These are phyloP conservation scores for Percopsis omiscomaycus DNA, from an alignment of 2,797 vertebrate genomes.

Conservation along the genomic window DNA sequence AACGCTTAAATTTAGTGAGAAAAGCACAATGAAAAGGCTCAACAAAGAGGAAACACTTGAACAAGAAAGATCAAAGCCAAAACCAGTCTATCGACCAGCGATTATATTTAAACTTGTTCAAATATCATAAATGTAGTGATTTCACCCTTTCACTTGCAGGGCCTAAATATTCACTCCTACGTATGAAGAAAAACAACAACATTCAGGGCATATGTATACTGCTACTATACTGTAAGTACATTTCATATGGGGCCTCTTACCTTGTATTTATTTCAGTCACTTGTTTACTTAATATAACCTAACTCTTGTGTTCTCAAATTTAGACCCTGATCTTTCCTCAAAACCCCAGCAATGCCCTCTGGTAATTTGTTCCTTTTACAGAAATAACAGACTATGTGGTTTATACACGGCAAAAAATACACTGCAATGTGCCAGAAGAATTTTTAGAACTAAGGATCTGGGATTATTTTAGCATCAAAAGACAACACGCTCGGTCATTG, in stretches of 20 bases:
- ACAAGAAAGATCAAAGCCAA: too few species aligned
- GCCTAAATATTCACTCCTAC: too few species aligned
- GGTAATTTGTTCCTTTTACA: slow-evolving; percentile 43
- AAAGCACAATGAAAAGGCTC: too few species aligned
- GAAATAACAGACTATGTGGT: slow-evolving; percentile 49
- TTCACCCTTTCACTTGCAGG: too few species aligned
- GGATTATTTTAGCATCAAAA: slow-evolving; percentile 64
- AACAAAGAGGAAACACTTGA: too few species aligned
- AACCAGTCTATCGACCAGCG: too few species aligned
- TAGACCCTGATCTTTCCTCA: slow-evolving; percentile 52
- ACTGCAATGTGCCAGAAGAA: slow-evolving; percentile 51
- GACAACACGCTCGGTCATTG: slow-evolving; percentile 33
- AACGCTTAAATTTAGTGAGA: too few species aligned
- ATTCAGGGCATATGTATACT: too few species aligned
- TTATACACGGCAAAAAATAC: slow-evolving; percentile 54
- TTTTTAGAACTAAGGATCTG: slow-evolving; percentile 54
- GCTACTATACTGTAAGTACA: slow-evolving; percentile 38
- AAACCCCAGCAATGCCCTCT: slow-evolving; percentile 56
- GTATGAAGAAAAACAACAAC: too few species aligned
- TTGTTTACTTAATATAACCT: slow-evolving; percentile 62
- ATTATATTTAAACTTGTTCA: too few species aligned
- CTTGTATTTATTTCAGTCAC: slow-evolving; percentile 61
- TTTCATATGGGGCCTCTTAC: slow-evolving; percentile 47
- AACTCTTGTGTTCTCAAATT: slow-evolving; percentile 48
- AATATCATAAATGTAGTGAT: too few species aligned